Evolutionary conservation across 2,888 invertebrate genomes (phyloP).

Genomic region (Acrobasis suavella): DNA sequence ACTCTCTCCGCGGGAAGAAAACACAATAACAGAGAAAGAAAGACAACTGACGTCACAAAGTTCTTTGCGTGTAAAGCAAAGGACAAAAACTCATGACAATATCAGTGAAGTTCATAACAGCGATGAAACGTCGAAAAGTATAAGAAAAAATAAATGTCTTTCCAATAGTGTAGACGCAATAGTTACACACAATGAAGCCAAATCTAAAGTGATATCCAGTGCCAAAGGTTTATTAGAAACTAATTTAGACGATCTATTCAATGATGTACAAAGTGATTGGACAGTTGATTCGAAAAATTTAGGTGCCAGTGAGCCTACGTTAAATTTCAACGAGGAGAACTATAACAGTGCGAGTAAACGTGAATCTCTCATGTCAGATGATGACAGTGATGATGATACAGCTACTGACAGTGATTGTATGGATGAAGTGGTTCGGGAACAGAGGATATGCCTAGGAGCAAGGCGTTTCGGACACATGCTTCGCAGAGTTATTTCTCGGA

Average conservation of each 20-base stretch:
- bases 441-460: slow-evolving; percentile 75
- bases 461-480: slow-evolving; percentile 71
- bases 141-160: slow-evolving; percentile 62
- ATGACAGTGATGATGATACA: slow-evolving; percentile 70
- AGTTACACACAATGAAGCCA: slow-evolving; percentile 61
- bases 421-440: slow-evolving; percentile 68
- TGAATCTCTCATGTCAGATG: slow-evolving; percentile 69
- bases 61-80: slow-evolving; percentile 64
- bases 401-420: slow-evolving; percentile 70
- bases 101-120: slow-evolving; percentile 44
- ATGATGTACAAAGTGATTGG: slow-evolving; percentile 67
- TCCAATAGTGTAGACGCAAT: slow-evolving; percentile 74
- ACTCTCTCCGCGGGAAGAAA: slow-evolving; percentile 39
- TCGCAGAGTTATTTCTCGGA: slow-evolving; percentile 73
- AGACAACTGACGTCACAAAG: slow-evolving; percentile 44
- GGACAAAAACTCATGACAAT: slow-evolving; percentile 65
- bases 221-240: slow-evolving; percentile 82
- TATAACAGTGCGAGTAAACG: slow-evolving; percentile 52
- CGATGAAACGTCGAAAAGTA: slow-evolving; percentile 45
- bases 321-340: slow-evolving; percentile 58
- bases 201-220: slow-evolving; percentile 78
- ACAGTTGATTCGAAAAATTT: slow-evolving; percentile 64
- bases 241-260: slow-evolving; percentile 76
- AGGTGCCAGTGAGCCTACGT: slow-evolving; percentile 73
- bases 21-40: slow-evolving; percentile 17